These are phyloP conservation scores for Brachyistius frenatus DNA, from an alignment of 2,113 vertebrate species.

Conservation along the genomic window DNA sequence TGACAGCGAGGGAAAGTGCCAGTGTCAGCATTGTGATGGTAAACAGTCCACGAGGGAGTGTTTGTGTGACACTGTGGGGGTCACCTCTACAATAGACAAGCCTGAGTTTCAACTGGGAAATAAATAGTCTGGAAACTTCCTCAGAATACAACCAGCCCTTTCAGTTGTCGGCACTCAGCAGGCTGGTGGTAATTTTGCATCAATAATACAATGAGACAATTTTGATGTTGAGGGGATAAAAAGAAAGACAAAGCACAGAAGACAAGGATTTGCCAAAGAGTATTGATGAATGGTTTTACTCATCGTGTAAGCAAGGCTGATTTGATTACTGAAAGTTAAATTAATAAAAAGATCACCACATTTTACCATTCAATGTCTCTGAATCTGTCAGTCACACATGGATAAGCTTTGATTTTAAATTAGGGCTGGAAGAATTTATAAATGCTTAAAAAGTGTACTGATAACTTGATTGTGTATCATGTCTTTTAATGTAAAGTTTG, in stretches of 20 bases:
- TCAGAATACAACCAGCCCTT: conserved; percentile 47
- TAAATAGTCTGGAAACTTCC: conserved; percentile 66
- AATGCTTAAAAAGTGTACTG: background rate
- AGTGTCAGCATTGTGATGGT: conserved; percentile 78
- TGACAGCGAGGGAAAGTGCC: conserved; percentile 74
- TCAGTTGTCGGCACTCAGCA: conserved; percentile 43
- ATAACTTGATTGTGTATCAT: background rate
- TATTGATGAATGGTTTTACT: conserved; percentile 20
- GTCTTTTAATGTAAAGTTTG: background rate
- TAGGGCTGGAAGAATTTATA: background rate
- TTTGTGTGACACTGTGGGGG: conserved; percentile 70
- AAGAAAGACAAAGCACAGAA: conserved; percentile 23
- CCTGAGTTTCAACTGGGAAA: conserved; percentile 53
- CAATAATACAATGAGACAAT: conserved; percentile 24
- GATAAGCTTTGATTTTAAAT: background rate
- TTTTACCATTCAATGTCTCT: background rate
- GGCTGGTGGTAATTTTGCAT: conserved; percentile 38
- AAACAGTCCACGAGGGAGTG: conserved; percentile 70
- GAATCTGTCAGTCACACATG: background rate
- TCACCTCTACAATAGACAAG: conserved; percentile 63
- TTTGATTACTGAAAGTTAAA: background rate
- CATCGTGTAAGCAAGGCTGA: background rate
- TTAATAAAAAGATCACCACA: conserved; percentile 7
- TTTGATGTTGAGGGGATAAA: conserved; percentile 11
- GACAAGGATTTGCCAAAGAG: conserved; percentile 27